These are phyloP conservation scores for Delichon dasypus DNA, from an alignment of 2,797 vertebrate species.

Conservation along the genomic window DNA sequence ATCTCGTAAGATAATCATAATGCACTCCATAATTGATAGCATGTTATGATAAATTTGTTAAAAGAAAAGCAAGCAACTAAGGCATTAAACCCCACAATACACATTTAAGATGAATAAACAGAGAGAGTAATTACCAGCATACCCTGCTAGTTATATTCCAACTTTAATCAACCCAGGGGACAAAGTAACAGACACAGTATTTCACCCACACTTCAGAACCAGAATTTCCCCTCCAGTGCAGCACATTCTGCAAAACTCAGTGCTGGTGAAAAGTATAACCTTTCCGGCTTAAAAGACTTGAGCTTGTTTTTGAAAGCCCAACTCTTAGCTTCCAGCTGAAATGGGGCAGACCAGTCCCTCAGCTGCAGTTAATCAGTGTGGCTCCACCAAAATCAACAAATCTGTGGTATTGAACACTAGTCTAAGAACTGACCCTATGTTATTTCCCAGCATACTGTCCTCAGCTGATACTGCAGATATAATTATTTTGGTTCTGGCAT, in stretches of 20 bases:
- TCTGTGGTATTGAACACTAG: not conserved
- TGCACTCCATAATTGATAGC: not conserved
- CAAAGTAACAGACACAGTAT: not conserved
- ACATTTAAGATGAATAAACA: not conserved
- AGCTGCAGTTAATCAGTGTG: not conserved
- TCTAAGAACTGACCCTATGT: not conserved
- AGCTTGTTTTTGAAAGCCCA: too few relatives aligned
- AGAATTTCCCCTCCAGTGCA: too few relatives aligned
- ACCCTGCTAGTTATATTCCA: not conserved
- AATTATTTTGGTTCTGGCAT: slow-evolving; percentile 33
- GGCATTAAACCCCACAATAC: not conserved
- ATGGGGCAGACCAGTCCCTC: not conserved
- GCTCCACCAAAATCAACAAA: slow-evolving; percentile 45
- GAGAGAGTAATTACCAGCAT: not conserved
- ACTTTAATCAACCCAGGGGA: not conserved
- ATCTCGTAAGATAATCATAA: not conserved
- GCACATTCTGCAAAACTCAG: too few relatives aligned
- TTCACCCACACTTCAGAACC: too few relatives aligned
- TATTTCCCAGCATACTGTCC: slow-evolving; percentile 10
- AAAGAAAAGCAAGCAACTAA: not conserved
- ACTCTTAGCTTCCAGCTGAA: not conserved
- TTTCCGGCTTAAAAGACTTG: too few relatives aligned
- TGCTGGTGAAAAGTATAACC: too few relatives aligned
- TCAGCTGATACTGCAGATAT: slow-evolving; percentile 1
- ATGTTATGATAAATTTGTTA: not conserved